A percentile compares a stretch with the other conserved stretches of the same genome.
Conservation (phyloP, 2,888 invertebrate genomes). For the Campoplex nolae region DNA sequence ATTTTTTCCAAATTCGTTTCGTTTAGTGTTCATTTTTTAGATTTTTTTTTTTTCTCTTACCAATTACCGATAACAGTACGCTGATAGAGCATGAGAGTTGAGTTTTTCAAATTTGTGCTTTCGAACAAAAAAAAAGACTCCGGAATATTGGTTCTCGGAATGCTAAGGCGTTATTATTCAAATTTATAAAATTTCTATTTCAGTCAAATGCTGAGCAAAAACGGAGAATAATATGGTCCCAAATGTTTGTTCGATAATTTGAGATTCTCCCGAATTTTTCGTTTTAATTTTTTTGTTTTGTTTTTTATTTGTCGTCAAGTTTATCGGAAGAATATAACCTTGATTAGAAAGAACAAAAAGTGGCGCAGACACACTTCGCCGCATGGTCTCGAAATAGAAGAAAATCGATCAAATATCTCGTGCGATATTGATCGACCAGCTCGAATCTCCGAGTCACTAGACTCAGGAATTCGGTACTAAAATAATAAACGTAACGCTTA, state of each 20-base stretch:
- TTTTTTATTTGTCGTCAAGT: not conserved
- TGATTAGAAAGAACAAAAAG: not conserved
- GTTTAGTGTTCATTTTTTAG: too few species aligned
- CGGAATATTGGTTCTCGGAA: not conserved
- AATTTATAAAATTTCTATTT: not conserved
- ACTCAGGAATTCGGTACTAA: conserved; percentile 21
- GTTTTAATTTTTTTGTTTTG: not conserved
- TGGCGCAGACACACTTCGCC: not conserved
- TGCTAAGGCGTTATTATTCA: not conserved
- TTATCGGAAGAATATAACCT: not conserved
- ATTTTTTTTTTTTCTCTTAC: not conserved
- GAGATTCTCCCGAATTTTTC: not conserved
- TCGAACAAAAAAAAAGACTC: not conserved
- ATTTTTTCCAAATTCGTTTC: not conserved
- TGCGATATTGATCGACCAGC: conserved; percentile 48
- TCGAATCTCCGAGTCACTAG: conserved; percentile 28
- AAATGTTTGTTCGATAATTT: not conserved
- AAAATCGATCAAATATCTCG: conserved; percentile 48
- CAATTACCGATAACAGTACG: not conserved
- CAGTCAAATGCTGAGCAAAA: not conserved
- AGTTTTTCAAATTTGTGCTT: not conserved
- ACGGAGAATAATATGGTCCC: not conserved
- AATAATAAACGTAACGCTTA: conserved; percentile 1
- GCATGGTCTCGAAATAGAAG: conserved; percentile 51
- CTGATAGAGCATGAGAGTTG: not conserved